A percentile compares a stretch with the other conserved stretches of the same genome.
These are phyloP conservation scores for Tragelaphus buxtoni DNA, from an alignment of 2,113 vertebrate species.

Conservation along the genomic window DNA sequence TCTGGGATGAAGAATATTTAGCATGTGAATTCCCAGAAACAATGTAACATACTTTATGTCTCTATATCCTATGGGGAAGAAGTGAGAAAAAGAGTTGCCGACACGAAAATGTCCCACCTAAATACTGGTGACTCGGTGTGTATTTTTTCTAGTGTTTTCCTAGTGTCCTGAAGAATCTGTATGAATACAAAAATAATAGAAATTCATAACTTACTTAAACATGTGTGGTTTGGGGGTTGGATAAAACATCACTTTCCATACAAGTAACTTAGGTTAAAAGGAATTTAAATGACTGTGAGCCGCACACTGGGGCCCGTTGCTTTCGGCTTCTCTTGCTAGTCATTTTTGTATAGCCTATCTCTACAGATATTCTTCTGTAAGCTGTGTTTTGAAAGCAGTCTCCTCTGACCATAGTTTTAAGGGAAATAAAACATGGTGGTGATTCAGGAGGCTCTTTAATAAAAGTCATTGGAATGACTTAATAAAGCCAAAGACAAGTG, in stretches of 20 bases:
- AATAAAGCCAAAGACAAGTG: neutral
- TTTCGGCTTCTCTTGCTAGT: neutral
- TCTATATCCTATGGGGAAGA: neutral
- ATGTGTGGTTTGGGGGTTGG: constrained; percentile 27
- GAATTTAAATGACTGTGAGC: constrained; percentile 17
- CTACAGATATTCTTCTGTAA: neutral
- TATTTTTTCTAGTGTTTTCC: constrained; percentile 22
- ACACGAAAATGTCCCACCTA: neutral
- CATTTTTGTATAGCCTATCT: neutral
- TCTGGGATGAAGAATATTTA: neutral
- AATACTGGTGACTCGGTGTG: neutral
- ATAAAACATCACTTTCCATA: constrained; percentile 15
- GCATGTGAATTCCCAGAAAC: neutral
- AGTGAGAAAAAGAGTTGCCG: neutral
- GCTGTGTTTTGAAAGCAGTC: neutral
- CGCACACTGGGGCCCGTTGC: neutral
- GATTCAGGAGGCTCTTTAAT: neutral
- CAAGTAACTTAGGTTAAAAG: constrained; percentile 26
- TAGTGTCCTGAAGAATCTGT: constrained; percentile 1
- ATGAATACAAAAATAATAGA: constrained; percentile 38
- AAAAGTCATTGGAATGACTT: neutral
- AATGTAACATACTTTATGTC: neutral
- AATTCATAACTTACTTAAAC: constrained; percentile 36
- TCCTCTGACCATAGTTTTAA: neutral
- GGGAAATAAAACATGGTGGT: neutral